A percentile compares a stretch with the other conserved stretches of the same genome.
phyloP scores from a whole-genome alignment of 2,888 invertebrate species.

The Deroplatys truncata region DNA sequence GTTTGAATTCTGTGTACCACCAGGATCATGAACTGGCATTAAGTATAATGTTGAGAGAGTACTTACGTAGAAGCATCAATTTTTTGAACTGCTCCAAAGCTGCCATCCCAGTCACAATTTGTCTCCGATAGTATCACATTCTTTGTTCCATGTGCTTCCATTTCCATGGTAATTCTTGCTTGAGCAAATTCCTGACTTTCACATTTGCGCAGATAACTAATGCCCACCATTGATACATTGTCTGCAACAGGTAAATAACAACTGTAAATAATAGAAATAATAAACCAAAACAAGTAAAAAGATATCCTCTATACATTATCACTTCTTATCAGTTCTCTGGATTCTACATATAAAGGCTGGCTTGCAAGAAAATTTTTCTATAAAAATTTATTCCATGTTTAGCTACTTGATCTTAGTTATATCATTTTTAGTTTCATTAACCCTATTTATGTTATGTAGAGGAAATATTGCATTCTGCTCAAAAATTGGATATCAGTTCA shows the following conservation, averaged over 20 bases:
- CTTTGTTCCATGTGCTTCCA: conserved; percentile 56
- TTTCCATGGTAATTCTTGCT: conserved; percentile 49
- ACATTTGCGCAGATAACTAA: conserved; percentile 60
- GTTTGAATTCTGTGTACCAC: too few species aligned
- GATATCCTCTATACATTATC: too few species aligned
- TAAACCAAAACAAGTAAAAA: neutral
- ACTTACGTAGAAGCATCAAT: neutral
- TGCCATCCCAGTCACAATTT: conserved; percentile 63
- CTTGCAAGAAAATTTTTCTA: too few species aligned
- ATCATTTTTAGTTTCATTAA: too few species aligned
- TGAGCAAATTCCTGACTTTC: conserved; percentile 60
- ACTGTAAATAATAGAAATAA: neutral
- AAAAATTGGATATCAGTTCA: too few species aligned
- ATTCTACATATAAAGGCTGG: too few species aligned
- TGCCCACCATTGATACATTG: conserved; percentile 47
- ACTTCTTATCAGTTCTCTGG: too few species aligned
- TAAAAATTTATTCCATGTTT: too few species aligned
- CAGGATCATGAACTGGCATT: neutral
- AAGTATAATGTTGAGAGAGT: neutral
- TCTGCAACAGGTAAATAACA: conserved; percentile 40
- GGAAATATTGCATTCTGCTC: too few species aligned
- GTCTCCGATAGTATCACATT: conserved; percentile 51
- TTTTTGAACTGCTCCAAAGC: conserved; percentile 47
- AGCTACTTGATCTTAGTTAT: too few species aligned
- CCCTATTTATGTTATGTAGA: too few species aligned